These are phyloP conservation scores for Astatotilapia flaviijosephi DNA, from an alignment of 2,113 vertebrate genomes.

Conservation along the genomic window DNA sequence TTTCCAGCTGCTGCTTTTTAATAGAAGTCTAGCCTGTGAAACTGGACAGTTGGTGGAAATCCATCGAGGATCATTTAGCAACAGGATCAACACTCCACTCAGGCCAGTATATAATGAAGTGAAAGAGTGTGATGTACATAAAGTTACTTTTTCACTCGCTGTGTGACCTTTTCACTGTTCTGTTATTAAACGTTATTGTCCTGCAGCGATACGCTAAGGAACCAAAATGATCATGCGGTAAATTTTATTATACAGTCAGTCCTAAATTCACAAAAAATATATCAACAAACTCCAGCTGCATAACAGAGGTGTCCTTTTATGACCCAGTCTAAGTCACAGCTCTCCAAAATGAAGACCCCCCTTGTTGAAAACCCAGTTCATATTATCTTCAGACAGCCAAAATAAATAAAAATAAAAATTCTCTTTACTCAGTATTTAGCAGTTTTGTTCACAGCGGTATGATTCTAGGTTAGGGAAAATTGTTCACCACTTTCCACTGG, in stretches of 20 bases:
- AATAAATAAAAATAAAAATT: background rate
- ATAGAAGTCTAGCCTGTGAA: slow-evolving; percentile 41
- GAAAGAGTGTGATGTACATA: background rate
- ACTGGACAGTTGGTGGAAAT: slow-evolving; percentile 31
- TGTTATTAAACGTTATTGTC: background rate
- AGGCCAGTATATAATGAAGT: background rate
- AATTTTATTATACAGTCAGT: background rate
- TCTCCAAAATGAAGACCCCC: background rate
- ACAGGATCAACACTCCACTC: background rate
- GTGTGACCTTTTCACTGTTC: background rate
- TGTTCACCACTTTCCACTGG: background rate
- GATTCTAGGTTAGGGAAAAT: fast-evolving
- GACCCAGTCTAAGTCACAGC: background rate
- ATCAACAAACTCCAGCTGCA: background rate
- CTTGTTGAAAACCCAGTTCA: background rate
- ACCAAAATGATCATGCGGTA: background rate
- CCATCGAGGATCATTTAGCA: slow-evolving; percentile 26
- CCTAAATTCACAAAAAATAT: background rate
- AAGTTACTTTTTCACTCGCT: background rate
- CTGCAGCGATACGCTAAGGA: background rate
- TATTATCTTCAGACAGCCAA: background rate
- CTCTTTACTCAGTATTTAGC: background rate
- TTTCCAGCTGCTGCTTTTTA: slow-evolving; percentile 67
- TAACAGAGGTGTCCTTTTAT: background rate
- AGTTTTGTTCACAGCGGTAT: background rate